A percentile compares a stretch with the other conserved stretches of the same genome.
phyloP scores from a whole-genome alignment of 2,113 vertebrate genomes.

The Ictalurus furcatus region DNA sequence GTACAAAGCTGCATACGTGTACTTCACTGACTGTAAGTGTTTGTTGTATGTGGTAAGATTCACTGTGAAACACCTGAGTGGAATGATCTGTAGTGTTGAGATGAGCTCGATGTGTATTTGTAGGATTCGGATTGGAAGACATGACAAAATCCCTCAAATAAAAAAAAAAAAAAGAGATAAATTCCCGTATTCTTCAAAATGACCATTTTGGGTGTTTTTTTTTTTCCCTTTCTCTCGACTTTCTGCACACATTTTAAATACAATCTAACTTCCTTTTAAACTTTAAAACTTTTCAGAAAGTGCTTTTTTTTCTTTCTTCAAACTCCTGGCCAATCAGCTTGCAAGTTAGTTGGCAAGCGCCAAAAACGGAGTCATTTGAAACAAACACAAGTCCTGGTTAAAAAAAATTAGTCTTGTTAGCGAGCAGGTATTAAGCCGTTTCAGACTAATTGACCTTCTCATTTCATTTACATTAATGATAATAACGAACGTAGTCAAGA shows the following conservation, averaged over 20 bases:
- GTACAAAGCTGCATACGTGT: constrained; percentile 92
- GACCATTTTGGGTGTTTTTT: too few species aligned
- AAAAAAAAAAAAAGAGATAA: background rate
- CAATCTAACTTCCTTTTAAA: too few species aligned
- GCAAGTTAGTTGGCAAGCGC: background rate
- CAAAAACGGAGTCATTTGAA: background rate
- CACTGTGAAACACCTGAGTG: background rate
- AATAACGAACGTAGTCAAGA: background rate
- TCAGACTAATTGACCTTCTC: background rate
- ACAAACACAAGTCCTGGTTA: background rate
- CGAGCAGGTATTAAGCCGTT: background rate
- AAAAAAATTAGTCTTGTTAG: background rate
- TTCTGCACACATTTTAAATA: too few species aligned
- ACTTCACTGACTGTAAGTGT: constrained; percentile 97
- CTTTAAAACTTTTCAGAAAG: too few species aligned
- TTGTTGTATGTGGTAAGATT: background rate
- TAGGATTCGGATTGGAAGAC: background rate
- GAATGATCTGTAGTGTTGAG: background rate
- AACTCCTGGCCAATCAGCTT: background rate
- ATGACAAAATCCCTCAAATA: background rate
- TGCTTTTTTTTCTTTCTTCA: background rate
- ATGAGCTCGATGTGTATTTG: background rate
- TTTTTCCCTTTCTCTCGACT: too few species aligned
- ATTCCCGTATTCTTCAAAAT: too few species aligned
- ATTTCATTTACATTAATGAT: background rate